Evolutionary conservation across 2,888 invertebrate genomes (phyloP), one percentile per base, ranked within the genome.

Genomic region (Xestia xanthographa): DNA sequence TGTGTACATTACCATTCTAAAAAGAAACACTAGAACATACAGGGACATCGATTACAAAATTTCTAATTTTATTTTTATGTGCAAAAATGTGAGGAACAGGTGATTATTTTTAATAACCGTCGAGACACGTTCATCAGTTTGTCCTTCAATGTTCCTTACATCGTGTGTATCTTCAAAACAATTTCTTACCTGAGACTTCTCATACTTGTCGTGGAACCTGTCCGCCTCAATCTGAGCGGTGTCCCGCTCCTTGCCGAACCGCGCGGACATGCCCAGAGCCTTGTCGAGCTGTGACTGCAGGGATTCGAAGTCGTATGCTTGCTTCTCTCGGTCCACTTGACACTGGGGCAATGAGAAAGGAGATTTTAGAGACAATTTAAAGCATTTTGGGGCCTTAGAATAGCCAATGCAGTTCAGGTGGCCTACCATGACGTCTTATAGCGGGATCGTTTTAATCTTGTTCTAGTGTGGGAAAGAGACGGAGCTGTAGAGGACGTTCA

Each of bases 201-300:
- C 99, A 90, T 98, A 97, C 95, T 99, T 99, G 92, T 99, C 99
- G 87, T 98, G 97, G 92, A 98, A 97, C 87, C 99, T 97, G 92
- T 99, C 99, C 76, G 98, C 97, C 89, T 99, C 99, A 83, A 98
- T 93, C 90, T 98, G 98, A 43, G 98, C 97, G 5, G 98, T 97
- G 93, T 99, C 99, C 72, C 98, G 97, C 93, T 99, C 99, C 94
- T 99, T 99, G 95, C 99, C 99, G 91, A 99, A 97, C 75, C 99
- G 97, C 72, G 98, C 98, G 66, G 98, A 97, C 93, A 98, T 98
- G 29, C 98, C 98, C 83, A 99, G 97, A 56, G 98, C 98, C 95
- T 99, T 99, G 96, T 99, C 99, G 93, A 99, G 97, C 94, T 99
- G 99, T 67, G 98, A 98, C 93, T 99, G 99, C 83, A 98, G 96